Conservation (phyloP, 30 jellyfish, hydroid and myxozoan genomes). For the Mastigias papua region DNA sequence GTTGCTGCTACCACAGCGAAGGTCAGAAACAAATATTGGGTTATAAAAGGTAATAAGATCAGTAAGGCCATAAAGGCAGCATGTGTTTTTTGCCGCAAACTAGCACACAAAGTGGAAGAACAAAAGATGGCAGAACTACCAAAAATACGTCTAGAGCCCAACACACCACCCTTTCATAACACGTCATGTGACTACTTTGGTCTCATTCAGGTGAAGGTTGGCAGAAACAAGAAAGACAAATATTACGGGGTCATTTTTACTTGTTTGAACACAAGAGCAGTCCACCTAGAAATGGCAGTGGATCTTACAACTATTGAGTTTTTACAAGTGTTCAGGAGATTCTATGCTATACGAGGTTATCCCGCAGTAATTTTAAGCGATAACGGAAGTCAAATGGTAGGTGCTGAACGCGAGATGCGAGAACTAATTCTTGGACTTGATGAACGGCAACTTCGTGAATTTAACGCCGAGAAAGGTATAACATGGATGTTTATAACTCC, state of each 20-base stretch:
- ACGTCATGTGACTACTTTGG: slow-evolving; percentile 76
- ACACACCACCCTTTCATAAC: slow-evolving; percentile 72
- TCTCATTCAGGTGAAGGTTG: slow-evolving; percentile 45
- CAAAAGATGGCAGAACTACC: slow-evolving; percentile 68
- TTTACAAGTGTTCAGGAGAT: slow-evolving; percentile 71
- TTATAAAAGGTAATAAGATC: slow-evolving; percentile 40
- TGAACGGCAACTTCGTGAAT: no score
- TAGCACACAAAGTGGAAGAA: slow-evolving; percentile 49
- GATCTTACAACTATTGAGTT: slow-evolving; percentile 70
- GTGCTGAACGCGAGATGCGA: no score
- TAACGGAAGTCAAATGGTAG: no score
- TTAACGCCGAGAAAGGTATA: no score
- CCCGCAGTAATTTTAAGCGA: slow-evolving; percentile 69
- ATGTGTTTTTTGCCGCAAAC: slow-evolving; percentile 49
- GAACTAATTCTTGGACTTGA: no score
- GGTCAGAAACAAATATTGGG: slow-evolving; percentile 58
- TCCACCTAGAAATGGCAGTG: slow-evolving; percentile 58
- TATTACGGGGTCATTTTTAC: slow-evolving; percentile 63
- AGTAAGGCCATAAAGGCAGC: slow-evolving; percentile 51
- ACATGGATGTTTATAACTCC: no score
- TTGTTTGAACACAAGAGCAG: slow-evolving; percentile 79
- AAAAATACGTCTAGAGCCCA: slow-evolving; percentile 45
- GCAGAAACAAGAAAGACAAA: slow-evolving; percentile 65
- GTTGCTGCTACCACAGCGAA: slow-evolving; percentile 65
- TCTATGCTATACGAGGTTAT: slow-evolving; percentile 67